Conservation (phyloP, 2,113 vertebrate genomes). For the Pluvialis apricaria region DNA sequence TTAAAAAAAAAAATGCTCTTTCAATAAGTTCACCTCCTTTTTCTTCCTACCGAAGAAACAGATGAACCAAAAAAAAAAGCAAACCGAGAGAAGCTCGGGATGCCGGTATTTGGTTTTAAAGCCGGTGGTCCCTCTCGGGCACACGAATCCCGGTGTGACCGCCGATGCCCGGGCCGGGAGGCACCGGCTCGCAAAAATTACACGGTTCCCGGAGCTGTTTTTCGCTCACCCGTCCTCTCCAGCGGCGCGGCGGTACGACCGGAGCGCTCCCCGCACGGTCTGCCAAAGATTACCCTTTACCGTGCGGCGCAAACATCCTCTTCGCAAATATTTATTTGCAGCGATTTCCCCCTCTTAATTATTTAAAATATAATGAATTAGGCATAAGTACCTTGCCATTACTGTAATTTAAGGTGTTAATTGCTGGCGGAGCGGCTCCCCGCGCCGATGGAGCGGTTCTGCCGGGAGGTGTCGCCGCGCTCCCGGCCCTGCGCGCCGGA, state of each 20-base stretch:
- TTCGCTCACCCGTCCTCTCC: not conserved
- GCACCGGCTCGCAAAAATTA: too few relatives aligned
- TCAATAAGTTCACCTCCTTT: not conserved
- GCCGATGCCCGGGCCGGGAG: not conserved
- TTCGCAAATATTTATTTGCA: conserved; percentile 62
- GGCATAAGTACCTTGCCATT: conserved; percentile 54
- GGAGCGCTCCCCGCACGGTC: not conserved
- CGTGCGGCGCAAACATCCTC: not conserved
- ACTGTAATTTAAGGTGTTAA: conserved; percentile 65
- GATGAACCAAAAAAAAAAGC: not conserved
- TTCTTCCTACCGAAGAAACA: not conserved
- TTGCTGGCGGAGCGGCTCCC: conserved; percentile 33
- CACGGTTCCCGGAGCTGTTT: not conserved
- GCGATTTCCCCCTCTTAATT: not conserved
- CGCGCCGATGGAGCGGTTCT: conserved; percentile 39
- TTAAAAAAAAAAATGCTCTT: not conserved
- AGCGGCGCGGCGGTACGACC: not conserved
- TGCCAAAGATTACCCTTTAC: not conserved
- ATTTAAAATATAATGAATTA: conserved; percentile 64
- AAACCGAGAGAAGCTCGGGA: not conserved
- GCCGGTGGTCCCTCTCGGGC: not conserved
- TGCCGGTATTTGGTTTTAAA: not conserved
- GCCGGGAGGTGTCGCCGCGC: conserved; percentile 78
- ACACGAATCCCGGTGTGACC: not conserved
- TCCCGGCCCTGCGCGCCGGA: conserved; percentile 47